A percentile compares a stretch with the other conserved stretches of the same genome.
Conservation (phyloP, 2,888 invertebrate species). For the Exephanes ischioxanthus region DNA sequence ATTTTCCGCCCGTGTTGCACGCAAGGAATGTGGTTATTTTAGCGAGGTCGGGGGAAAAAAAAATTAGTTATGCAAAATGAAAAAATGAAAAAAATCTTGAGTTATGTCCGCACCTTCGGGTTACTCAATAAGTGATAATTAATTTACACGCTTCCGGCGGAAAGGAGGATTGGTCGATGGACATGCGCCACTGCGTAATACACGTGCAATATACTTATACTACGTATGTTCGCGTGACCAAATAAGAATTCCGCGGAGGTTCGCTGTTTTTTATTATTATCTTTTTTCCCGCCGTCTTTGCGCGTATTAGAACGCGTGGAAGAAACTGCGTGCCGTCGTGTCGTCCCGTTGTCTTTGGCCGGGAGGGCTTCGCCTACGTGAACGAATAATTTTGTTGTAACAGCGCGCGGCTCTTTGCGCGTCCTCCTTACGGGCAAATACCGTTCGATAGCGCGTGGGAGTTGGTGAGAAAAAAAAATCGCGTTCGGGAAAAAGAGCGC, state of each 20-base stretch:
- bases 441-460: conserved; percentile 70
- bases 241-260: conserved; percentile 52
- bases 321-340: conserved; percentile 54
- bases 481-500: not conserved
- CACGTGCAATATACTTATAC: conserved; percentile 16
- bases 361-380: conserved; percentile 55
- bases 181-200: conserved; percentile 25
- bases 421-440: conserved; percentile 68
- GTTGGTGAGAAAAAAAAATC: conserved; percentile 33
- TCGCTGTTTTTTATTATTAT: conserved; percentile 21
- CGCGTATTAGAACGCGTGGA: conserved; percentile 38
- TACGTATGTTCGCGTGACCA: conserved; percentile 52
- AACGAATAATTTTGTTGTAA: conserved; percentile 66
- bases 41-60: no score
- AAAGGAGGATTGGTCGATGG: conserved; percentile 32
- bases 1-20: no score
- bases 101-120: conserved; percentile 1
- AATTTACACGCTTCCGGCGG: conserved; percentile 48
- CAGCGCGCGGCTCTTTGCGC: conserved; percentile 32
- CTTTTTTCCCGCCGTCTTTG: conserved; percentile 35
- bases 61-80: not conserved
- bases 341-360: conserved; percentile 59
- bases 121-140: conserved; percentile 26
- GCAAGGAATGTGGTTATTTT: no score
- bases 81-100: not conserved